Base-by-base conservation (phyloP, 2,113 vertebrate genomes). In the Pelecanoides urinatrix region DNA sequence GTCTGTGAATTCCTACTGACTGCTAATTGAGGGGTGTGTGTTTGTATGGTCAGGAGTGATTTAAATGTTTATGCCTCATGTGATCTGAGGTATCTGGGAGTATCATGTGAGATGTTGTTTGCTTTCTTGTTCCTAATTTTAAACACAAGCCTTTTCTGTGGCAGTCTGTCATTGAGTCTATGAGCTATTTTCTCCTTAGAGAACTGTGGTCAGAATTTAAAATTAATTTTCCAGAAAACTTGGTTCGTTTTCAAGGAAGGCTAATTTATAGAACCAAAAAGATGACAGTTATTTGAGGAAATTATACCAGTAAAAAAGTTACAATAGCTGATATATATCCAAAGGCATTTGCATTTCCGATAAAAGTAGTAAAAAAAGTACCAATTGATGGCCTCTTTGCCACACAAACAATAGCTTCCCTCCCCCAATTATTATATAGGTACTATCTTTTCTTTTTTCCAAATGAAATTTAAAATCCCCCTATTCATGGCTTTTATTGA, bases 21-120 rank as follows among this genome's bases (percentile, higher is more conserved):
- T 93, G 68, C 75, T 71, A 65, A 72, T 71, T 70, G 82, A 90
- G 45, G 53, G 15, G 22, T 36, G 62, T 1, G 7, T 89, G 72
- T 92, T 95, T 96, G 86, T 96, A 27, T 71, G 94, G 92, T 94
- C 91, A 94, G 80, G 66, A 93, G 74, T 80, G 80, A 68, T 77
- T 92, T 96, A 90, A 96, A 94, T 96, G 92, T 94, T 97, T 89
- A 86, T 93, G 91, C 95, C 93, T 97, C 96, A 96, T 92, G 90
- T 97, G 95, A 97, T 93, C 93, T 47, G 68, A 92, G 85, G 78
- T 94, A 96, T 95, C 95, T 89, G 7, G 58, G 78, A 95, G 91
- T 90, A 95, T 96, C 94, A 94, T 96, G 95, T 97, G 95, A 96
- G 89, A 79, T 2, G 62, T 53, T 96, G 94, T 97, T 94, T 95